Conservation (phyloP, 2,113 vertebrate species). For the Grantiella picta region DNA sequence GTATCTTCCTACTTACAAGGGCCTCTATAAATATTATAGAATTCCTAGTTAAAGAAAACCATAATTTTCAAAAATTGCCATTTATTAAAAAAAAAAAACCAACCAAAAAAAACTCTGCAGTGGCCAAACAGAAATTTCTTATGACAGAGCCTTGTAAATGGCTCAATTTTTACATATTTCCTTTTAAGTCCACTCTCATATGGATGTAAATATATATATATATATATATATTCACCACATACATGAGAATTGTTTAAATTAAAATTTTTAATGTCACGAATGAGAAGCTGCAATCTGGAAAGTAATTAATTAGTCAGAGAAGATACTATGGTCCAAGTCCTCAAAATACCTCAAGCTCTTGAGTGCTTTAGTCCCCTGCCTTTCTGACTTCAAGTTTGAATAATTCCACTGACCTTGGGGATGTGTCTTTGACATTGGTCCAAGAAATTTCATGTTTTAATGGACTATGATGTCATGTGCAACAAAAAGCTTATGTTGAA, state of each 20-base stretch:
- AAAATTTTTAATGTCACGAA: background rate
- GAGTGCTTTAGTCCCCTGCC: background rate
- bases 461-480: background rate
- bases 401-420: background rate
- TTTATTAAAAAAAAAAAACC: background rate
- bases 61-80: background rate
- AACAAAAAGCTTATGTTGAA: background rate
- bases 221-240: no score
- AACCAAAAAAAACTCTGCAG: background rate
- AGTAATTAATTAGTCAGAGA: background rate
- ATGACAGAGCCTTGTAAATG: background rate
- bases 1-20: background rate
- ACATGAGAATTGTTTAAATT: background rate
- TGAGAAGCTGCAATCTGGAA: background rate
- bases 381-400: background rate
- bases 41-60: background rate
- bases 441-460: background rate
- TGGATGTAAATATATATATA: background rate
- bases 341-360: background rate
- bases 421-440: background rate
- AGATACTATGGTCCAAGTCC: background rate
- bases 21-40: background rate
- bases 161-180: background rate
- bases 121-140: background rate
- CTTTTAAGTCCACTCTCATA: background rate